Base-by-base conservation (phyloP, 2,888 invertebrate genomes). In the Tethea ocularis region DNA sequence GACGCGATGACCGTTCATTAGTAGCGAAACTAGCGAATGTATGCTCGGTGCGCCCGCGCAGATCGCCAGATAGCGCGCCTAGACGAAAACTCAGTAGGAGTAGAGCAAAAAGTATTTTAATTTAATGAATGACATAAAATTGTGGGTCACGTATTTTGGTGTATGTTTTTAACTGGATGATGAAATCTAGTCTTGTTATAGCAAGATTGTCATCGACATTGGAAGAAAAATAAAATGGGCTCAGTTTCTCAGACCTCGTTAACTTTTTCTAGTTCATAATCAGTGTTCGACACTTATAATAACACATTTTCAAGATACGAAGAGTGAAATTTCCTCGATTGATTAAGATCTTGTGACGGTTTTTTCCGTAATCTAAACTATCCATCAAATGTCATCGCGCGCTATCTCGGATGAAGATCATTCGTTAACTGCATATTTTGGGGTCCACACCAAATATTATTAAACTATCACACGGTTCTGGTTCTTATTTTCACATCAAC, bases 51-150 rank as follows among this genome's bases (percentile, higher is more conserved):
- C 74, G 73, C 74, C 65, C 56, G 72, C 75, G 69, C 68, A 71
- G 77, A 83, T 84, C 69, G 22, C 51, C 46, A 24, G 82, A 83
- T 83, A 81, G 67, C 66, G 63, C 62, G 52, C 36, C 61, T 58
- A 67, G 71, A 46, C 72, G 73, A 75, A 74, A 74, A 73, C 67
- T 59, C 20, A 46, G 46, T 46, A 61, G 67, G 64, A 62, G 66
- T 65, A 58, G 61, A 46, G 46, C 46, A 46, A 46, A 46, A 46
- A 10, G 57, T 59, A 72, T 70, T 64, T 62, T 66, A 59, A 61
- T 56, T 59, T 72, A 72, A 74, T 74, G 65, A 74, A 74, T 74
- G 73, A 62, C 69, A 74, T 68, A 72, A 66, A 46, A n/a, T 46
- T 10, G 20, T 46, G 10, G 46, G 46, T 46, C 46, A 46, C 46